Evolutionary conservation across 2,888 invertebrate genomes (phyloP).

Genomic region (Netelia melanura): DNA sequence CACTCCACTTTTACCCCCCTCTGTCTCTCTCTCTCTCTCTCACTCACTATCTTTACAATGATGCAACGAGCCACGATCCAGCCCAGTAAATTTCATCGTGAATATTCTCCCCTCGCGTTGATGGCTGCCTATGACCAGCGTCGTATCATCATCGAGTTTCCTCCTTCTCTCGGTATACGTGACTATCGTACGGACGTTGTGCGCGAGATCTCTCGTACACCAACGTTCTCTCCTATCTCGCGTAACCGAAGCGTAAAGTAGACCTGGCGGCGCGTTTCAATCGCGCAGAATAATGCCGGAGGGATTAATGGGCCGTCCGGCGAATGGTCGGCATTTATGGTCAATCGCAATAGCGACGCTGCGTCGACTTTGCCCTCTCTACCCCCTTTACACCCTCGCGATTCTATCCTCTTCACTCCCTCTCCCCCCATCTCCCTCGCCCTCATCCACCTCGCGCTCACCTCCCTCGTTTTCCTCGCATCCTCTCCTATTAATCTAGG

Average conservation of each 20-base stretch:
- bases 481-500: slow-evolving; percentile 71
- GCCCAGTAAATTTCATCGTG: slow-evolving; percentile 46
- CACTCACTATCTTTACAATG: slow-evolving; percentile 35
- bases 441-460: slow-evolving; percentile 21
- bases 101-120: slow-evolving; percentile 24
- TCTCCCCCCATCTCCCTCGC: slow-evolving; percentile 31
- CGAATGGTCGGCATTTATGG: slow-evolving; percentile 72
- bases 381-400: background rate
- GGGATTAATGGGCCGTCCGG: slow-evolving; percentile 70
- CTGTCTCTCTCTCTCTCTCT: slow-evolving; percentile 1
- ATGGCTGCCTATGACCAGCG: slow-evolving; percentile 11
- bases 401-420: slow-evolving; percentile 9
- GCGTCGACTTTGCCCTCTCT: slow-evolving; percentile 40
- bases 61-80: slow-evolving; percentile 51
- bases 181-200: slow-evolving; percentile 25
- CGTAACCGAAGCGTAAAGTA: slow-evolving; percentile 64
- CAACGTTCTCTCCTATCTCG: slow-evolving; percentile 46
- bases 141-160: slow-evolving; percentile 29
- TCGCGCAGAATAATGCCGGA: slow-evolving; percentile 71
- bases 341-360: slow-evolving; percentile 69
- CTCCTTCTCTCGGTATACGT: slow-evolving; percentile 30
- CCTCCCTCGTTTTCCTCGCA: slow-evolving; percentile 54
- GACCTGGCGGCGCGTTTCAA: slow-evolving; percentile 68
- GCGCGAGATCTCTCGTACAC: slow-evolving; percentile 22
- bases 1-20: slow-evolving; percentile 5